These are phyloP conservation scores for Hypotaenidia philippensis DNA, from an alignment of 2,797 vertebrate species.

Conservation along the genomic window DNA sequence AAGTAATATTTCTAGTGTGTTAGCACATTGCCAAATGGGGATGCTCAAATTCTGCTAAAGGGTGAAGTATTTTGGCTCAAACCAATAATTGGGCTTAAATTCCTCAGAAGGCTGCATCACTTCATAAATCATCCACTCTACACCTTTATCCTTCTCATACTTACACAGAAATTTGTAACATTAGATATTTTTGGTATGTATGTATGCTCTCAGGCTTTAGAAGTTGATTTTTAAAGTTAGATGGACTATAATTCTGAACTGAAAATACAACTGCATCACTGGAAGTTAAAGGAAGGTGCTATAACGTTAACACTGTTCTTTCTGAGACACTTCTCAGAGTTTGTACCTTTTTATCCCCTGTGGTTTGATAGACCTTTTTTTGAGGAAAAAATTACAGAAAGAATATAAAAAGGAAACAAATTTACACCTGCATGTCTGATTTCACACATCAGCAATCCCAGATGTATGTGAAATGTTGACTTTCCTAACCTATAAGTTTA, in stretches of 20 bases:
- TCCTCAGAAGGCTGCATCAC: neutral
- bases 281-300: neutral
- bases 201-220: neutral
- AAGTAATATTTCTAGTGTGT: neutral
- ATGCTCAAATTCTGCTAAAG: neutral
- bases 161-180: neutral
- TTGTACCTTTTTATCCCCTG: neutral
- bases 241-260: neutral
- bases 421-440: neutral
- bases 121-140: neutral
- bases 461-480: neutral
- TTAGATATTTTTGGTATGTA: neutral
- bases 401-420: neutral
- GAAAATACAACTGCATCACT: neutral
- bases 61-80: neutral
- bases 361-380: neutral
- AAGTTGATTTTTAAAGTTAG: neutral
- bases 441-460: neutral
- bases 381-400: neutral
- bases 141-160: neutral
- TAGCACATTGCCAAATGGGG: neutral
- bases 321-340: neutral
- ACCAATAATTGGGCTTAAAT: neutral
- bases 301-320: neutral
- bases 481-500: neutral